These are phyloP conservation scores for Drosophila diplacantha DNA, from an alignment of 2,888 invertebrate genomes.

Conservation along the genomic window DNA sequence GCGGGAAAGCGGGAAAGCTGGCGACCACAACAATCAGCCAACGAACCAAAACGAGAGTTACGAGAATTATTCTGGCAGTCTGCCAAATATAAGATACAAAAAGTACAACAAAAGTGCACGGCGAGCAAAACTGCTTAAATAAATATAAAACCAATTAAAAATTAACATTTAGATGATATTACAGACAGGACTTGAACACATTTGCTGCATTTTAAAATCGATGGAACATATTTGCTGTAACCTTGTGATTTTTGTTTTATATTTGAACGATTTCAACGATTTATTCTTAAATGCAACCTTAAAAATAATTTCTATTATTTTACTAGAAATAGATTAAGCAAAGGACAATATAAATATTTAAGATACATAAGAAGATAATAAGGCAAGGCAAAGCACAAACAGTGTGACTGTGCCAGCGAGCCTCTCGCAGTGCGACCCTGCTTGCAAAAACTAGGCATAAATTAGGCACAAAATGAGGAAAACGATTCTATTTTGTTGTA, in stretches of 20 bases:
- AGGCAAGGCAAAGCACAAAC: background rate
- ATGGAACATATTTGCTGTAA: background rate
- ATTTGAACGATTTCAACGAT: background rate
- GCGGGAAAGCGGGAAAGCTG: slow-evolving; percentile 2
- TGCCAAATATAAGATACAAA: slow-evolving; percentile 34
- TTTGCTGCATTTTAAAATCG: background rate
- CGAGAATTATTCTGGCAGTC: slow-evolving; percentile 60
- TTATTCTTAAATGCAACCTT: background rate
- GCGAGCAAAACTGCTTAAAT: background rate
- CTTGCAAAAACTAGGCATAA: slow-evolving; percentile 1
- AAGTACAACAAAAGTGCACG: slow-evolving; percentile 12
- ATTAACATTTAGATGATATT: background rate
- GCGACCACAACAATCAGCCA: slow-evolving; percentile 27
- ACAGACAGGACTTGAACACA: background rate
- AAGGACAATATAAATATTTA: background rate
- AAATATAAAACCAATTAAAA: background rate
- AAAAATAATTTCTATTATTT: background rate
- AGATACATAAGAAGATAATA: background rate
- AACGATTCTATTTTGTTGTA: background rate
- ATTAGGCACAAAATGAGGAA: background rate
- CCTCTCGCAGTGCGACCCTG: background rate
- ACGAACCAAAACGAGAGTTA: slow-evolving; percentile 50
- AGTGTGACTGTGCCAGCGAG: background rate
- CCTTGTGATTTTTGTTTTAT: background rate
- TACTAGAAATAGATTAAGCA: background rate